phyloP scores from a whole-genome alignment of 2,888 invertebrate genomes.

The Charanyca ferruginea region DNA sequence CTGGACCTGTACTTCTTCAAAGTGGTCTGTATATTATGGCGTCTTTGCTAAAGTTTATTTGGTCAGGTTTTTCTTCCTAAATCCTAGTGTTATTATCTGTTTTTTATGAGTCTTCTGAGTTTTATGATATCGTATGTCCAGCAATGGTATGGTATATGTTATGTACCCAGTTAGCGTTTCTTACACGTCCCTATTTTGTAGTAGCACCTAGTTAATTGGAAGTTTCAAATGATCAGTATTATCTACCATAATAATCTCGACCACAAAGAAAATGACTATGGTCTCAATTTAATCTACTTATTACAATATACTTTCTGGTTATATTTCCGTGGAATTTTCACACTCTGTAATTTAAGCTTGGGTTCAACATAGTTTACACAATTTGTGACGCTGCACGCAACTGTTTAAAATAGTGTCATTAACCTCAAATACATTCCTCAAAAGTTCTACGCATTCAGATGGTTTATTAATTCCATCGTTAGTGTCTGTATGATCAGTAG shows the following conservation, averaged over 20 bases:
- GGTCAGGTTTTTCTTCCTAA: conserved; percentile 19
- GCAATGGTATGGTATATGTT: neutral
- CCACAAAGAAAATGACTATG: conserved; percentile 8
- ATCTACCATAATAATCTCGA: conserved; percentile 18
- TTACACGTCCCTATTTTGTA: conserved; percentile 11
- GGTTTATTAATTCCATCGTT: conserved; percentile 29
- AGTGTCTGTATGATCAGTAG: conserved; percentile 36
- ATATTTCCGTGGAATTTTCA: conserved; percentile 29
- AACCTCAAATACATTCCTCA: conserved; percentile 39
- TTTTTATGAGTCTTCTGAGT: conserved; percentile 20
- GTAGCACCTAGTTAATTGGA: neutral
- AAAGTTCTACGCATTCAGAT: conserved; percentile 39
- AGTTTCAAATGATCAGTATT: neutral
- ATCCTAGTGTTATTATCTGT: conserved; percentile 8
- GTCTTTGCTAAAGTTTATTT: conserved; percentile 18
- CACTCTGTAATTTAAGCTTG: conserved; percentile 28
- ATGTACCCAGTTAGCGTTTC: neutral
- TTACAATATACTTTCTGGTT: conserved; percentile 14
- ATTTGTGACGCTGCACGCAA: conserved; percentile 41
- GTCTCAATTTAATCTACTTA: conserved; percentile 4
- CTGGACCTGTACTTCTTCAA: conserved; percentile 14
- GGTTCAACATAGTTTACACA: conserved; percentile 36
- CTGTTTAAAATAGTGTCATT: conserved; percentile 28
- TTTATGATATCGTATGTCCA: conserved; percentile 4
- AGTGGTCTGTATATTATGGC: neutral